Evolutionary conservation across 1,140 invertebrate genomes (phyloP), one percentile per base, ranked within the genome.

Genomic region (Mycetomoellerius zeteki): DNA sequence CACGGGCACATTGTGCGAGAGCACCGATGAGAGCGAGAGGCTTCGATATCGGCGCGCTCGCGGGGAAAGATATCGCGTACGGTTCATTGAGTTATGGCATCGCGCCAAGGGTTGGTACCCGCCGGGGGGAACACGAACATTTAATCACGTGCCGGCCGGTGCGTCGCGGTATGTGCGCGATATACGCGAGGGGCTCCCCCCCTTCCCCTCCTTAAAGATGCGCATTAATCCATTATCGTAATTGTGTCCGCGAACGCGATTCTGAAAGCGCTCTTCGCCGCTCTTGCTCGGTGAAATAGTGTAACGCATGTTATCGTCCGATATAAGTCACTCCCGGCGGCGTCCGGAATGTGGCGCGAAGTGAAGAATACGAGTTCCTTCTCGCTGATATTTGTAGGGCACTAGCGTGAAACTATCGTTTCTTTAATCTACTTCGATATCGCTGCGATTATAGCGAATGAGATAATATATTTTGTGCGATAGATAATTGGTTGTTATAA

Each of bases 301-400:
- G 64, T 81, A 62, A 62, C 33, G 78, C 33, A 8, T 62, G 76
- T 47, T 82, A 73, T 73, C 67, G 67, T 54, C 12, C 37, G 24
- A 7, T 82, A 82, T 82, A 72, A 82, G 67, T 82, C 52, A 60
- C 19, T 82, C 67, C 33, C 24, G 73, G 24, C 72, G 72, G 27
- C 52, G 60, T 77, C 72, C 6, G 80, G 80, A 82, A 82, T 82
- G 80, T 16, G 65, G 65, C 16, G 12, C 24, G 33, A 52, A 30
- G 33, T 47, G 52, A 52, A 82, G 65, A 21, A 82, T 82, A 82
- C 67, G 67, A 72, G 69, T 71, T 73, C 67, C 80, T 82, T 60
- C 67, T 72, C 65, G 24, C 19, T 54, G 80, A 67, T 82, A 82
- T 82, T 82, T 82, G 80, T 82, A 82, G 80, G 80, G 80, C 80